Evolutionary conservation across 2,797 vertebrate genomes (phyloP).

Genomic region (Clarias pachynema): DNA sequence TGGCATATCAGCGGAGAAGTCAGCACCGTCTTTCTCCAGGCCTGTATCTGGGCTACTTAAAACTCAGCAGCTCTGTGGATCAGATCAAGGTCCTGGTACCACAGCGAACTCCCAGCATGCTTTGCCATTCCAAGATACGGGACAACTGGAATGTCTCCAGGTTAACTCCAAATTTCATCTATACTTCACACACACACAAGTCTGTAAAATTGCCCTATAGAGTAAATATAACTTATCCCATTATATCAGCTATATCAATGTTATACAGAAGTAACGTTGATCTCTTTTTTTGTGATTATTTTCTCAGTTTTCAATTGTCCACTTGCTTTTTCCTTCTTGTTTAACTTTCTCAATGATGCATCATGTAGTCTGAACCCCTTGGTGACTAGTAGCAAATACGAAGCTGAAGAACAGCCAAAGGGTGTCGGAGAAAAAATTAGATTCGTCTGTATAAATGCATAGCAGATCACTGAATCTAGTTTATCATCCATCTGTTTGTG

Average conservation of each 20-base stretch:
- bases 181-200: not conserved
- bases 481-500: not conserved
- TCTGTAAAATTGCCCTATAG: not conserved
- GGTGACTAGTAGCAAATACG: not conserved
- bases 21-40: slow-evolving; percentile 85
- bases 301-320: not conserved
- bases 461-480: not conserved
- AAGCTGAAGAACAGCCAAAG: not conserved
- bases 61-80: slow-evolving; percentile 97
- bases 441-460: not conserved
- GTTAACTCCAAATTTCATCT: slow-evolving; percentile 58
- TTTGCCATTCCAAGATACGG: slow-evolving; percentile 88
- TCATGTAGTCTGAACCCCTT: not conserved
- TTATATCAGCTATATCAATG: too few relatives aligned
- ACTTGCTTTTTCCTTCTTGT: not conserved
- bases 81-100: slow-evolving; percentile 95
- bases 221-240: not conserved
- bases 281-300: not conserved
- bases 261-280: not conserved
- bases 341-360: not conserved
- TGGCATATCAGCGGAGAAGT: slow-evolving; percentile 89
- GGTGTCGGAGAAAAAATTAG: not conserved
- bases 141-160: slow-evolving; percentile 89
- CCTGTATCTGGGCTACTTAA: slow-evolving; percentile 93
- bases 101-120: slow-evolving; percentile 88